Conservation (phyloP, 2,113 vertebrate species). For the Barbus barbus region DNA sequence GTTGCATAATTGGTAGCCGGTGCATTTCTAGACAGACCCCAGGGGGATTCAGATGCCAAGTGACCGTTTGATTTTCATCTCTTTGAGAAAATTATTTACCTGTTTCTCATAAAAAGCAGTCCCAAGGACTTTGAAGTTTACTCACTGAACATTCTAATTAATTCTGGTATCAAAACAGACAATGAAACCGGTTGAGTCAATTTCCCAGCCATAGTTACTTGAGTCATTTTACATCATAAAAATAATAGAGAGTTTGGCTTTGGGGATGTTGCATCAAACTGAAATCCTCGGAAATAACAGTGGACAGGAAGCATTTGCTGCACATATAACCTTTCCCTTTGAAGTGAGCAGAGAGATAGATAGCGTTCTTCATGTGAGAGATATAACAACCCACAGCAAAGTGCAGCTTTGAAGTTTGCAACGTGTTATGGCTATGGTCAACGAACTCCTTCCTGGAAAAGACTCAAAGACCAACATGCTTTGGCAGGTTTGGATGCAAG, state of each 20-base stretch:
- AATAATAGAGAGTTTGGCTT: constrained; percentile 24
- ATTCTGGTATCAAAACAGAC: constrained; percentile 36
- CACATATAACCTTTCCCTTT: constrained; percentile 57
- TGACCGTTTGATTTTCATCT: constrained; percentile 20
- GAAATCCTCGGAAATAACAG: constrained; percentile 10
- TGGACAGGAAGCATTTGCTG: constrained; percentile 36
- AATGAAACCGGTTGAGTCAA: constrained; percentile 16
- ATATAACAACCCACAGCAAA: constrained; percentile 37
- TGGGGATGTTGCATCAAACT: constrained; percentile 28
- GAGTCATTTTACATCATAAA: constrained; percentile 30
- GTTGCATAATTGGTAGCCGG: neutral
- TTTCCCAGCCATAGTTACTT: constrained; percentile 13
- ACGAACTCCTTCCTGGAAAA: constrained; percentile 26
- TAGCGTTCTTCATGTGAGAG: constrained; percentile 32
- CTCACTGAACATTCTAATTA: constrained; percentile 20
- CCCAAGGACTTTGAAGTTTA: constrained; percentile 27
- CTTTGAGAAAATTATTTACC: neutral
- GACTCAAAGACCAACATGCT: neutral
- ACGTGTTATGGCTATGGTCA: constrained; percentile 47
- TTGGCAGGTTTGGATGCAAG: constrained; percentile 37
- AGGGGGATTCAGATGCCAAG: neutral
- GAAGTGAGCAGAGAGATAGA: constrained; percentile 50
- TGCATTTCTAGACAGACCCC: neutral
- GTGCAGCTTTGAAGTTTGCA: constrained; percentile 56
- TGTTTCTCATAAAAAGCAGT: constrained; percentile 4